Conservation (phyloP, 2,113 vertebrate species). For the Abramis brama region DNA sequence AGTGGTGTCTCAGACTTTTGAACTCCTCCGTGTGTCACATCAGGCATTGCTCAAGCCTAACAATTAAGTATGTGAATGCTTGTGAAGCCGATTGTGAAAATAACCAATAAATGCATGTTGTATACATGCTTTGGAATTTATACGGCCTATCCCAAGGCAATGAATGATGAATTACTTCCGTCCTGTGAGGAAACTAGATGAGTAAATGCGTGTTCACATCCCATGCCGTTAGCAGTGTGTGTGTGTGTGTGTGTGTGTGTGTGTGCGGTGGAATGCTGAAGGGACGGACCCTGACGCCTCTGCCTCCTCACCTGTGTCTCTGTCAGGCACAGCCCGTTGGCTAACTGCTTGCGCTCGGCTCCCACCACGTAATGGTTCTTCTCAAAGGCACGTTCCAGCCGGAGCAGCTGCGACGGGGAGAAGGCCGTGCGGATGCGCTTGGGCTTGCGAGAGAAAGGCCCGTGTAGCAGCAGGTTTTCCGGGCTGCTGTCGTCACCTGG, state of each 20-base stretch:
- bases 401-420: conserved; percentile 80
- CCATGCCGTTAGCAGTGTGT: neutral
- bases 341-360: conserved; percentile 82
- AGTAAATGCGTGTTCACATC: conserved; percentile 41
- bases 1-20: neutral
- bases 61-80: conserved; percentile 31
- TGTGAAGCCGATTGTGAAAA: conserved; percentile 56
- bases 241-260: neutral
- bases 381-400: conserved; percentile 80
- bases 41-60: conserved; percentile 28
- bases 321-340: conserved; percentile 80
- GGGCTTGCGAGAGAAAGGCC: conserved; percentile 79
- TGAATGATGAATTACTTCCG: conserved; percentile 45
- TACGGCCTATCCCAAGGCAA: conserved; percentile 42
- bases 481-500: conserved; percentile 77
- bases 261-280: conserved; percentile 26
- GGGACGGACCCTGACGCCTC: neutral
- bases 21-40: neutral
- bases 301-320: conserved; percentile 75
- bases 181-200: conserved; percentile 51
- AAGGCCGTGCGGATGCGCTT: conserved; percentile 80
- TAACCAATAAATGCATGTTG: conserved; percentile 53
- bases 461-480: conserved; percentile 76
- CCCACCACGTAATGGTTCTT: conserved; percentile 85
- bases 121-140: conserved; percentile 59